Evolutionary conservation across 1,140 invertebrate genomes (phyloP).

Genomic region (Pararge aegeria): DNA sequence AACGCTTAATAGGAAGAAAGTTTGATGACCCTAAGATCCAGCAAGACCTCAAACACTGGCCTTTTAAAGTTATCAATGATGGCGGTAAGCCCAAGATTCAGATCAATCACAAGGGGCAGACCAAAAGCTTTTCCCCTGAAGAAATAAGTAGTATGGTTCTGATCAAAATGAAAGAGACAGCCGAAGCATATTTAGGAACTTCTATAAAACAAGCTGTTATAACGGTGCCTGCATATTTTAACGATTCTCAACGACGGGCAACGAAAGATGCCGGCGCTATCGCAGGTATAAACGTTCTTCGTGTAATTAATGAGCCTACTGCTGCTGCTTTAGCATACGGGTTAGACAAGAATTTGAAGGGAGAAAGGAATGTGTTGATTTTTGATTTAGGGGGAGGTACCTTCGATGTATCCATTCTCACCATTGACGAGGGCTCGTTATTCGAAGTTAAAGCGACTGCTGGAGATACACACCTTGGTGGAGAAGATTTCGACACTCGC

Average conservation of each 20-base stretch:
- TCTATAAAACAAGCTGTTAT: slow-evolving; percentile 83
- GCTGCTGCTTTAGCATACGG: slow-evolving; percentile 89
- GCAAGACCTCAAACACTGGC: slow-evolving; percentile 88
- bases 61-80: slow-evolving; percentile 85
- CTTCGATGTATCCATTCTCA: slow-evolving; percentile 92
- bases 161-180: slow-evolving; percentile 73
- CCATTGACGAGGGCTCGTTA: slow-evolving; percentile 90
- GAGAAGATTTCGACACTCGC: slow-evolving; percentile 93
- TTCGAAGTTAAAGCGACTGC: slow-evolving; percentile 90
- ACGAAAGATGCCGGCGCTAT: slow-evolving; percentile 82
- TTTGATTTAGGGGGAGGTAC: slow-evolving; percentile 82
- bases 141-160: slow-evolving; percentile 89
- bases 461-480: slow-evolving; percentile 87
- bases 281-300: slow-evolving; percentile 84
- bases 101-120: slow-evolving; percentile 86
- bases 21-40: slow-evolving; percentile 87
- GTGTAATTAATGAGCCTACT: slow-evolving; percentile 89
- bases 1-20: slow-evolving; percentile 84
- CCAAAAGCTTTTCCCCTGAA: slow-evolving; percentile 87
- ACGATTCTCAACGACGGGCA: slow-evolving; percentile 79
- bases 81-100: slow-evolving; percentile 85
- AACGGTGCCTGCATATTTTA: slow-evolving; percentile 83
- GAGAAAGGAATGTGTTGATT: slow-evolving; percentile 81
- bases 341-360: slow-evolving; percentile 85
- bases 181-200: slow-evolving; percentile 86